Evolutionary conservation across 2,113 vertebrate species (phyloP).

Genomic region (Hippocampus zosterae): DNA sequence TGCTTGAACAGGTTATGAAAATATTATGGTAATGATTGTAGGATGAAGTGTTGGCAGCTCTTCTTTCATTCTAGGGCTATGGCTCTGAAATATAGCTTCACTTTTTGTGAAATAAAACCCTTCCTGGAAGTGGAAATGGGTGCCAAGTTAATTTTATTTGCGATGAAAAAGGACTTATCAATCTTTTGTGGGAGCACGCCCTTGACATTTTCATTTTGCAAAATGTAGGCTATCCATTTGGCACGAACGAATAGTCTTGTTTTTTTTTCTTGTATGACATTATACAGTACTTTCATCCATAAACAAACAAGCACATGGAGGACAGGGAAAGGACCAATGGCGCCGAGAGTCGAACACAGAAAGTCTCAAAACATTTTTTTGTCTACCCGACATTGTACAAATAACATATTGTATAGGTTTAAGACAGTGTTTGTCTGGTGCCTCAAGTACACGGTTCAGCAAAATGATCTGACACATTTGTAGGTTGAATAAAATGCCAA

Average conservation of each 20-base stretch:
- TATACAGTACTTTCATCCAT: no score
- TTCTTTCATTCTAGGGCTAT: conserved; percentile 1
- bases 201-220: not conserved
- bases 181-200: conserved; percentile 16
- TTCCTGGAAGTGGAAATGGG: conserved; percentile 12
- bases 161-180: conserved; percentile 49
- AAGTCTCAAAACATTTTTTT: not conserved
- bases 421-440: no score
- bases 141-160: conserved; percentile 54
- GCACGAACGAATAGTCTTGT: no score
- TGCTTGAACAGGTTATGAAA: conserved; percentile 8
- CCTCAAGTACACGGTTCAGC: not conserved
- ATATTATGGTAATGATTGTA: not conserved
- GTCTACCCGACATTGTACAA: no score
- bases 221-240: not conserved
- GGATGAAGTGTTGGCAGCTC: not conserved
- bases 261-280: no score
- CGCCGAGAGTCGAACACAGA: not conserved
- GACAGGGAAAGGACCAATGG: not conserved
- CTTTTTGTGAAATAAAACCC: conserved; percentile 7
- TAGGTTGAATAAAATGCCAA: no score
- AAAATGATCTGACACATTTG: no score
- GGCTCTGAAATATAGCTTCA: conserved; percentile 1
- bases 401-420: no score
- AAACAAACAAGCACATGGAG: not conserved